These are phyloP conservation scores for Parnassius smintheus DNA, from an alignment of 2,888 invertebrate genomes.

Conservation along the genomic window DNA sequence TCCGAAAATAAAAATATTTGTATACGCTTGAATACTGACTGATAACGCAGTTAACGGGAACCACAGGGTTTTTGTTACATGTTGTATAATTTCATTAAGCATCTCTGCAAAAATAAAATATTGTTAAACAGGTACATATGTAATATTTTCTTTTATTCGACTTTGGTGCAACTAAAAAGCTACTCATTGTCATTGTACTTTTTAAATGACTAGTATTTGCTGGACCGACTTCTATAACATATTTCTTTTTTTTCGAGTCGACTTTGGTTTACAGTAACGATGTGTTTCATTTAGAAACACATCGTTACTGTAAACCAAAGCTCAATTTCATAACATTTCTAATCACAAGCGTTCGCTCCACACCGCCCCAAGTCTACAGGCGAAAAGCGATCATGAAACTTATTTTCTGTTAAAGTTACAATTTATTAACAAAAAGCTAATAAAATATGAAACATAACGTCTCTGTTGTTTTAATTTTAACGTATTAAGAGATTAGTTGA, in stretches of 20 bases:
- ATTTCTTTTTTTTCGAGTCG: constrained; percentile 2
- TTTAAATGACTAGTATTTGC: constrained; percentile 2
- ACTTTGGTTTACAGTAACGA: constrained; percentile 53
- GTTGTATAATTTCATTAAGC: background rate
- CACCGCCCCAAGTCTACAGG: constrained; percentile 8
- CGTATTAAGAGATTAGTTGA: background rate
- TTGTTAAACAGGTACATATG: background rate
- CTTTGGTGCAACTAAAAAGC: constrained; percentile 9
- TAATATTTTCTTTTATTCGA: background rate
- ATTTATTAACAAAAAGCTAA: constrained; percentile 76
- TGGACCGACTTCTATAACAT: background rate
- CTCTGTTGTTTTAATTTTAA: constrained; percentile 27
- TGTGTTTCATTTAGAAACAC: constrained; percentile 28
- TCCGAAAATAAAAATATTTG: no score
- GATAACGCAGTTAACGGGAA: no score
- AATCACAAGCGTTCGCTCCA: constrained; percentile 10
- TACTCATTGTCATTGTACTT: background rate
- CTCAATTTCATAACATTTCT: constrained; percentile 48
- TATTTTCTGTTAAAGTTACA: constrained; percentile 62
- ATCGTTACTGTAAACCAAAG: constrained; percentile 52
- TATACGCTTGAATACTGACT: no score
- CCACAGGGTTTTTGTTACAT: no score
- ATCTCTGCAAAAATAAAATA: background rate
- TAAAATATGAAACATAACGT: constrained; percentile 57
- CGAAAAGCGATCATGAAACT: constrained; percentile 53